Base-by-base conservation (phyloP, 2,888 invertebrate genomes). In the Pterostichus madidus region DNA sequence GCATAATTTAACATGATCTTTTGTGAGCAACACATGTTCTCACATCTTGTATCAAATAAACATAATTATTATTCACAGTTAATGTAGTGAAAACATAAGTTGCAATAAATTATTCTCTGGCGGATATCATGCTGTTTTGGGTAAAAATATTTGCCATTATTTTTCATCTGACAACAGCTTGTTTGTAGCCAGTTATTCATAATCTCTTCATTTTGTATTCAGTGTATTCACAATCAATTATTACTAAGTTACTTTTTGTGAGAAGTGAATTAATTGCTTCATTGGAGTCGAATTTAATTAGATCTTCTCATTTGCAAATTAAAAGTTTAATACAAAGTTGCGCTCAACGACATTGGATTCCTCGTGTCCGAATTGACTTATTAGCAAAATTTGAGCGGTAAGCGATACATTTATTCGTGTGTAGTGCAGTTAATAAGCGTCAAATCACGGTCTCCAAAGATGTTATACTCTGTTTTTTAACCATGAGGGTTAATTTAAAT, bases 61-160 rank as follows among this genome's bases (percentile, higher is more conserved):
- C 11, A 71, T 71, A 71, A 71, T 44, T 71, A 71, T 56, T 71
- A 71, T 71, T 39, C 68, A 44, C 1, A 71, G 17, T 71, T 71
- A 44, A 71, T 71, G 68, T 71, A 71, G 68, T 44, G 68, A 44
- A 71, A 71, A 71, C 39, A 71, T 71, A 39, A 44, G 15, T 71
- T 56, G 56, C 17, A 44, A 71, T 71, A 71, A 71, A 71, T 71
- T 71, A 71, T 71, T 17, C 31, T 44, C 4, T 2, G 13, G 17
- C 56, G 44, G 68, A 71, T 15, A 17, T 44, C 68, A 71, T 15
- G 68, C 68, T 71, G 68, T 17, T 56, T 71, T 10, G 44, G 68
- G 68, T 71, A 44, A 44, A 71, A 71, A 71, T 44, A 71, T 44
- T 71, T 71, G 68, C 68, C 44, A 71, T 71, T 39, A 71, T 44